Evolutionary conservation across 2,888 invertebrate species (phyloP), one percentile per base, ranked within the genome.

Genomic region (Hylaea fasciaria): DNA sequence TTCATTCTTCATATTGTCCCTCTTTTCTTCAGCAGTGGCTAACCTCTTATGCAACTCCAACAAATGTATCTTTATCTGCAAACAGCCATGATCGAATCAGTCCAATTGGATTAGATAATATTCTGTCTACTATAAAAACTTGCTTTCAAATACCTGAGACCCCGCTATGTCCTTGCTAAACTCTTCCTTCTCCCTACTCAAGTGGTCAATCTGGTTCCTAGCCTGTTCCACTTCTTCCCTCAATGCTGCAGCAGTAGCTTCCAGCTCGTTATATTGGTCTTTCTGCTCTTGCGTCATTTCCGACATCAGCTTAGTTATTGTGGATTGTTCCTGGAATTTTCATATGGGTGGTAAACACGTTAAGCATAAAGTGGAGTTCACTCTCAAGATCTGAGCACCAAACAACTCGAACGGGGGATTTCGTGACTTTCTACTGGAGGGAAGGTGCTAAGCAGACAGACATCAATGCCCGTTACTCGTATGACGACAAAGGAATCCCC

Each of bases 111-210:
- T 35, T 35, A 35, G 35, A 11, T 35, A 5, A 11, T 22, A 22
- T 2, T 22, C 22, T 22, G 22, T 22, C 5, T 5, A 22, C 22
- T 22, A 22, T 22, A 22, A 22, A 3, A 22, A 22, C 22, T 22
- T 32, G 32, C 32, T 1, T 9, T 32, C 9, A 32, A 11, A 32
- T 72, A 94, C 94, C 83, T 94, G 93, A 3, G 95, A 95, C 32
- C 93, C 84, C 11, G 94, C 93, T 63, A 95, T 93, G 74, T 95
- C 95, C 76, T 95, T 95, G 74, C 94, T 95, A 44, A 97, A 88
- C 60, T 94, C 93, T 9, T 93, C 93, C 74, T 95, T 95, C 70
- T 94, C 94, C 35, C 92, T 89, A 66, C 92, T 94, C 11, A 96
- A 87, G 41, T 93, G 91, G 71, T 96, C 95, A 4, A 95, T 78